Conservation (phyloP, 2,888 invertebrate genomes). For the Caenorhabditis japonica region DNA sequence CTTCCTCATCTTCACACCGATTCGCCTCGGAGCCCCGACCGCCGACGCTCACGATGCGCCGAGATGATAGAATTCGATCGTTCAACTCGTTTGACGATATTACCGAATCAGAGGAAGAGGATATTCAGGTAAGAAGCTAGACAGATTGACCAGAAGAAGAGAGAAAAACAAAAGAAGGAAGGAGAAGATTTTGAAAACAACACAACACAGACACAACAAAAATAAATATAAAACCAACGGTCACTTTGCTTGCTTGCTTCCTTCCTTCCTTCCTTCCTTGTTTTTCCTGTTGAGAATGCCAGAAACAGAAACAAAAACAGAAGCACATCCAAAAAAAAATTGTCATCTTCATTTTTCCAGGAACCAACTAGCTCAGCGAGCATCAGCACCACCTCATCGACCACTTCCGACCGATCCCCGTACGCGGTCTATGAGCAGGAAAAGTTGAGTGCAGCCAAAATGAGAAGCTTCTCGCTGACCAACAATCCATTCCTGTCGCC, state of each 20-base stretch:
- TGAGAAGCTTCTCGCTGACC: conserved; percentile 44
- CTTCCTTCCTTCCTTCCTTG: too few relatives aligned
- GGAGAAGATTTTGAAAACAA: too few relatives aligned
- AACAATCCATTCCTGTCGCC: conserved; percentile 49
- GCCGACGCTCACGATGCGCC: conserved; percentile 32
- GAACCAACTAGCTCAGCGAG: conserved; percentile 32
- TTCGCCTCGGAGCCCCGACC: conserved; percentile 48
- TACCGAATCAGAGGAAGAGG: conserved; percentile 61
- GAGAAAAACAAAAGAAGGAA: background rate
- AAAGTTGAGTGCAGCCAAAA: conserved; percentile 28
- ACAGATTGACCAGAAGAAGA: background rate
- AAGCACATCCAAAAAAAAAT: too few relatives aligned
- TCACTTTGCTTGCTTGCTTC: too few relatives aligned
- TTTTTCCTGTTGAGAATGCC: too few relatives aligned
- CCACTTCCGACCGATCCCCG: conserved; percentile 48
- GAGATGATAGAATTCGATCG: conserved; percentile 56
- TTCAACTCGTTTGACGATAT: conserved; percentile 62
- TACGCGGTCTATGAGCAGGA: conserved; percentile 51
- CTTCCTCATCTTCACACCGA: conserved; percentile 32
- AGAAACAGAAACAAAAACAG: too few relatives aligned
- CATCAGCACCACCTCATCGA: conserved; percentile 45
- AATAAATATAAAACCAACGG: too few relatives aligned
- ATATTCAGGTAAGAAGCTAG: conserved; percentile 47
- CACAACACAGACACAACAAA: too few relatives aligned
- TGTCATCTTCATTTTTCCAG: too few relatives aligned